These are phyloP conservation scores for Datnioides undecimradiatus DNA, from an alignment of 2,113 vertebrate species.

Conservation along the genomic window DNA sequence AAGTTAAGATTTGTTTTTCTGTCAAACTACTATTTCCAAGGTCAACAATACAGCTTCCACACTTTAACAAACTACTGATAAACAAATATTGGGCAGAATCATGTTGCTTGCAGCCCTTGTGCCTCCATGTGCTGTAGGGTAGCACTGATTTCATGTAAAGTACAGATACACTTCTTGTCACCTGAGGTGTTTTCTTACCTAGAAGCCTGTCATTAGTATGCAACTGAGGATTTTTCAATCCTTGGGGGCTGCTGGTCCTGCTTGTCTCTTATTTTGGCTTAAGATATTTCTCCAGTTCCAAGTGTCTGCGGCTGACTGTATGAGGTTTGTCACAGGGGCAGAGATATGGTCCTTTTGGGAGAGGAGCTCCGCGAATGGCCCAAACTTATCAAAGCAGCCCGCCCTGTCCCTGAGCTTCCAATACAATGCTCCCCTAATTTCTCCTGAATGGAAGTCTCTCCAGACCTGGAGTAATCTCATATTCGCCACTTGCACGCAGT, in stretches of 20 bases:
- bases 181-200: conserved; percentile 24
- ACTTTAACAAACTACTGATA: not conserved
- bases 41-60: conserved; percentile 6
- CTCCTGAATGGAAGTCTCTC: conserved; percentile 64
- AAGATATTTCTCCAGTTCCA: conserved; percentile 49
- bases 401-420: conserved; percentile 35
- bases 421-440: conserved; percentile 65
- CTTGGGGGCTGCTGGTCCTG: conserved; percentile 48
- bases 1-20: not conserved
- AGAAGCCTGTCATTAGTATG: conserved; percentile 55
- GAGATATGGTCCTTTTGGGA: conserved; percentile 47
- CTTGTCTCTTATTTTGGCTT: conserved; percentile 50
- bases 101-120: not conserved
- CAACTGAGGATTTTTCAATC: conserved; percentile 42
- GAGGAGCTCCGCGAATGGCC: conserved; percentile 50
- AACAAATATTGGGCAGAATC: not conserved
- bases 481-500: conserved; percentile 54
- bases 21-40: not conserved
- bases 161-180: conserved; percentile 24
- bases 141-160: conserved; percentile 29
- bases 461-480: conserved; percentile 65
- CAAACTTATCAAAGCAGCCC: conserved; percentile 60
- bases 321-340: conserved; percentile 53
- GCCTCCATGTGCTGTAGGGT: not conserved
- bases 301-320: conserved; percentile 34